Percentiles rank a stretch among this genome's conserved stretches.
phyloP scores from a whole-genome alignment of 2,888 invertebrate species.

The Stenodera caucasica region DNA sequence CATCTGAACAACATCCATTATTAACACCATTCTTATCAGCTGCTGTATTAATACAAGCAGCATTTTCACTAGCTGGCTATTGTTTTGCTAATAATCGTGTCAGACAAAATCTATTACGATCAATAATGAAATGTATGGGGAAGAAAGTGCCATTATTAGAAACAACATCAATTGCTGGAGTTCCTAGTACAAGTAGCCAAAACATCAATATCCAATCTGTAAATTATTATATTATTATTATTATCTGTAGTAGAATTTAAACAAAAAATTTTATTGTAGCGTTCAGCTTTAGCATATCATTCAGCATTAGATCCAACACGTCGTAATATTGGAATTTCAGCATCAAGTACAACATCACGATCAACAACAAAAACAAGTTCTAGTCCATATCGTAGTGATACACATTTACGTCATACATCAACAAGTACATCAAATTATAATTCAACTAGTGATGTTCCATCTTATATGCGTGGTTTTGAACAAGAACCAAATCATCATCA shows the following conservation, averaged over 20 bases:
- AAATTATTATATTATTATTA: slow-evolving; percentile 36
- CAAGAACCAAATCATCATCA: slow-evolving; percentile 60
- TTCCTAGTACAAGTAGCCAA: slow-evolving; percentile 73
- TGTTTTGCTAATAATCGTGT: slow-evolving; percentile 86
- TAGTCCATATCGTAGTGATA: slow-evolving; percentile 87
- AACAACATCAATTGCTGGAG: slow-evolving; percentile 67
- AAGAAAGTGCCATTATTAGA: slow-evolving; percentile 79
- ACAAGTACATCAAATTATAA: slow-evolving; percentile 89
- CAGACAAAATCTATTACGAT: slow-evolving; percentile 70
- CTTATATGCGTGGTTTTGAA: slow-evolving; percentile 68
- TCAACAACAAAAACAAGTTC: slow-evolving; percentile 94
- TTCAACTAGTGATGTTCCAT: slow-evolving; percentile 76
- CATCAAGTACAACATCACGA: slow-evolving; percentile 91
- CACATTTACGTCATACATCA: slow-evolving; percentile 79
- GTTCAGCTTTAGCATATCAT: slow-evolving; percentile 82
- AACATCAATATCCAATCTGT: slow-evolving; percentile 69
- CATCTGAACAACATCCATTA: slow-evolving; percentile 71
- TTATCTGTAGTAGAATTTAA: slow-evolving; percentile 10
- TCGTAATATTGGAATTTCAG: slow-evolving; percentile 88
- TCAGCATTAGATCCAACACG: slow-evolving; percentile 66
- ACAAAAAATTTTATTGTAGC: slow-evolving; percentile 50
- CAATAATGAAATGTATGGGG: slow-evolving; percentile 74
- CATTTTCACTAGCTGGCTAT: slow-evolving; percentile 83
- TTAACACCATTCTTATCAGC: slow-evolving; percentile 78
- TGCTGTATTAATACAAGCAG: slow-evolving; percentile 76